A percentile compares a stretch with the other conserved stretches of the same genome.
phyloP scores from a whole-genome alignment of 2,888 invertebrate species.

The Tenodera sinensis region DNA sequence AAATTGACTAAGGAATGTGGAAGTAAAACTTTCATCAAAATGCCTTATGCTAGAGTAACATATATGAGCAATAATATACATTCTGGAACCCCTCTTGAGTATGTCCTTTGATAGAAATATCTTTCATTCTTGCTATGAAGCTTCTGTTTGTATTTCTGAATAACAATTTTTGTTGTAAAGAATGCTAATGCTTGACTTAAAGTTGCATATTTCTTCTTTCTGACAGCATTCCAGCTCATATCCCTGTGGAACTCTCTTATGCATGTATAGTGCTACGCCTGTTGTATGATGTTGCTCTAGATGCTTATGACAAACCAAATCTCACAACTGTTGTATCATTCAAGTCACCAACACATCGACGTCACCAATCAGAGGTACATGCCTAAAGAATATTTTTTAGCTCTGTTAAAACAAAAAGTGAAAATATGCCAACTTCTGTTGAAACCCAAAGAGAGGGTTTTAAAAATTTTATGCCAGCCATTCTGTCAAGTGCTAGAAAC shows the following conservation, averaged over 20 bases:
- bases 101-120: too few relatives aligned
- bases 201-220: not conserved
- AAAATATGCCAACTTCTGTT: too few relatives aligned
- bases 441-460: not conserved
- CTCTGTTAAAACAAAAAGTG: not conserved
- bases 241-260: conserved; percentile 76
- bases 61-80: too few relatives aligned
- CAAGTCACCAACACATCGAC: conserved; percentile 40
- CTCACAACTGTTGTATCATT: conserved; percentile 48
- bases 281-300: conserved; percentile 91
- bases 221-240: conserved; percentile 62
- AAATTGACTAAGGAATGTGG: too few relatives aligned
- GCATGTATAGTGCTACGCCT: conserved; percentile 82
- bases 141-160: not conserved
- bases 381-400: not conserved
- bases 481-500: too few relatives aligned
- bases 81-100: too few relatives aligned
- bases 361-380: conserved; percentile 30
- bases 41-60: too few relatives aligned
- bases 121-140: too few relatives aligned
- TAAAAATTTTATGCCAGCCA: not conserved
- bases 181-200: not conserved
- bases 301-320: conserved; percentile 88
- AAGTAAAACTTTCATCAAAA: too few relatives aligned
- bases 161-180: not conserved